Evolutionary conservation across 2,888 invertebrate genomes (phyloP).

Genomic region (Thereva unica): DNA sequence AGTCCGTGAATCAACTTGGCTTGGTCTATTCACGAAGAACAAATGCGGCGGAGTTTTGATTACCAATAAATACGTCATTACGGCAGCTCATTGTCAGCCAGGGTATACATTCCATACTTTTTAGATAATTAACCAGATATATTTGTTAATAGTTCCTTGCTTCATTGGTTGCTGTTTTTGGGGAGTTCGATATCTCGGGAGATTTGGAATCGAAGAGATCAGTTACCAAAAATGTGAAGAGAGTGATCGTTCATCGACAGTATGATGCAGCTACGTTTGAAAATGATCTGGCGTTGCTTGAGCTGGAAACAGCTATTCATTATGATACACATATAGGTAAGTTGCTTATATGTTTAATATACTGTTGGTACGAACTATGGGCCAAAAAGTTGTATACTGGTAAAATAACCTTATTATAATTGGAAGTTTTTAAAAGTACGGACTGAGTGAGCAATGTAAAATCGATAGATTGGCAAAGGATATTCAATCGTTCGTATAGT

Average conservation of each 20-base stretch:
- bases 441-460: no score
- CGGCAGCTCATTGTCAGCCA: constrained; percentile 94
- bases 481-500: no score
- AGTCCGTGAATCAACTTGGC: constrained; percentile 89
- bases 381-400: no score
- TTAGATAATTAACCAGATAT: background rate
- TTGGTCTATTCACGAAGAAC: constrained; percentile 91
- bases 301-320: constrained; percentile 79
- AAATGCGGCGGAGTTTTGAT: constrained; percentile 95
- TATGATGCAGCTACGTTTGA: constrained; percentile 91
- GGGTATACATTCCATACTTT: constrained; percentile 62
- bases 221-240: constrained; percentile 78
- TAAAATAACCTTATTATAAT: no score
- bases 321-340: constrained; percentile 84
- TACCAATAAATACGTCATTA: constrained; percentile 82
- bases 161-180: constrained; percentile 86
- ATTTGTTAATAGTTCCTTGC: constrained; percentile 67
- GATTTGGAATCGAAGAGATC: constrained; percentile 78
- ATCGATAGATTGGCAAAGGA: no score
- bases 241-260: constrained; percentile 85
- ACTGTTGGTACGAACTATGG: no score
- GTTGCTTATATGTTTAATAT: constrained; percentile 42
- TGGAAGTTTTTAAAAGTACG: no score
- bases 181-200: constrained; percentile 87
- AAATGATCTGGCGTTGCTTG: constrained; percentile 85